Conservation (phyloP, 2,888 invertebrate species). For the Congeria kusceri region DNA sequence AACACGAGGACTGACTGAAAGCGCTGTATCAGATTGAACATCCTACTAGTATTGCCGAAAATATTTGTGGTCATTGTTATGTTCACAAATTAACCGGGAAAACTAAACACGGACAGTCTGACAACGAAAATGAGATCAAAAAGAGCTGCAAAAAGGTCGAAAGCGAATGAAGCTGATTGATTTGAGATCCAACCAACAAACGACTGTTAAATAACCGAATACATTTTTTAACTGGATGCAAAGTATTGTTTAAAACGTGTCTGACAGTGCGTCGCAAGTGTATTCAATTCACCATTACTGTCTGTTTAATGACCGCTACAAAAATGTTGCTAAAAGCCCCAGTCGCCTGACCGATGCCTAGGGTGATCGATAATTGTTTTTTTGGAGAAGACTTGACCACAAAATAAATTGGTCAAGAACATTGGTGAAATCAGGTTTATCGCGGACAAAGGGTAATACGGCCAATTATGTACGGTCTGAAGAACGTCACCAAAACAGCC, state of each 20-base stretch:
- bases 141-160: too few relatives aligned
- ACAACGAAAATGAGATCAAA: too few relatives aligned
- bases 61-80: too few relatives aligned
- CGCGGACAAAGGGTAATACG: not conserved
- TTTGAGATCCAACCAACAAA: too few relatives aligned
- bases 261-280: not conserved
- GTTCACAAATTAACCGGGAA: too few relatives aligned
- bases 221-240: too few relatives aligned
- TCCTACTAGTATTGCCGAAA: too few relatives aligned
- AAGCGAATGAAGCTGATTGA: too few relatives aligned
- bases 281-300: not conserved
- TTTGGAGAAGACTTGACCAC: not conserved
- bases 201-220: too few relatives aligned
- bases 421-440: not conserved
- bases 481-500: not conserved
- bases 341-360: not conserved
- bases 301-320: not conserved
- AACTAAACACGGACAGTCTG: too few relatives aligned
- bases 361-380: conserved; percentile 3
- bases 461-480: not conserved
- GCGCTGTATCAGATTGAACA: too few relatives aligned
- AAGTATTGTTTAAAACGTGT: not conserved
- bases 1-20: too few relatives aligned
- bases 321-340: conserved; percentile 6
- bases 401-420: conserved; percentile 5